Percentiles rank a stretch among this genome's conserved stretches.
Conservation (phyloP, 2,113 vertebrate species). For the Vimba vimba region DNA sequence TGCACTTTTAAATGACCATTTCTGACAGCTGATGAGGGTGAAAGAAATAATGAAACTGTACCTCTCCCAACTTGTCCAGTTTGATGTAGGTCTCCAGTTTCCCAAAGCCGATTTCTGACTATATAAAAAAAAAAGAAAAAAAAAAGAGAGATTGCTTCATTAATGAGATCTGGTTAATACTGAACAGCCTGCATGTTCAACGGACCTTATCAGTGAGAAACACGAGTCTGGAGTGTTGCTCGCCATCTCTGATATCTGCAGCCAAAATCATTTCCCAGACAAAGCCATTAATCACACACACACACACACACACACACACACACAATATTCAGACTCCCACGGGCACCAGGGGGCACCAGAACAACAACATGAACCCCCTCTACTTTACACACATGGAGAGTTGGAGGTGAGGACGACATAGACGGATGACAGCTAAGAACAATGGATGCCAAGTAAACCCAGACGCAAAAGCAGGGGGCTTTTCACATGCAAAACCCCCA, state of each 20-base stretch:
- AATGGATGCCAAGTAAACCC: conserved; percentile 51
- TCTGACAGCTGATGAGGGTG: neutral
- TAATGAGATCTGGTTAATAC: conserved; percentile 25
- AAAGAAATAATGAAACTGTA: conserved; percentile 29
- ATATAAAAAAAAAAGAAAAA: neutral
- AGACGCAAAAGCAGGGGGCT: conserved; percentile 32
- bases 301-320: neutral
- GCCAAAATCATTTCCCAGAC: conserved; percentile 48
- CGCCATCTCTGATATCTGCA: conserved; percentile 28
- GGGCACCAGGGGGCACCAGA: conserved; percentile 52
- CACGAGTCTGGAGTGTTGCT: conserved; percentile 28
- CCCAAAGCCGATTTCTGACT: conserved; percentile 80
- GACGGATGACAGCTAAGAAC: conserved; percentile 57
- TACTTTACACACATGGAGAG: conserved; percentile 7
- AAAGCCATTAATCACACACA: conserved; percentile 33
- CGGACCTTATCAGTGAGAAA: conserved; percentile 42
- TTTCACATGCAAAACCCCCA: conserved; percentile 60
- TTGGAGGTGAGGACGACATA: conserved; percentile 29
- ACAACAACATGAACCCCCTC: conserved; percentile 17
- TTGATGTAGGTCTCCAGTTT: conserved; percentile 81
- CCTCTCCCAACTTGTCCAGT: conserved; percentile 80
- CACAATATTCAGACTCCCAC: neutral
- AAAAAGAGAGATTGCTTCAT: conserved; percentile 20
- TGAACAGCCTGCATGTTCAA: conserved; percentile 24
- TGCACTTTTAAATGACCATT: neutral